These are phyloP conservation scores for Sternarchorhynchus goeldii DNA, from an alignment of 2,797 vertebrate species.

Conservation along the genomic window DNA sequence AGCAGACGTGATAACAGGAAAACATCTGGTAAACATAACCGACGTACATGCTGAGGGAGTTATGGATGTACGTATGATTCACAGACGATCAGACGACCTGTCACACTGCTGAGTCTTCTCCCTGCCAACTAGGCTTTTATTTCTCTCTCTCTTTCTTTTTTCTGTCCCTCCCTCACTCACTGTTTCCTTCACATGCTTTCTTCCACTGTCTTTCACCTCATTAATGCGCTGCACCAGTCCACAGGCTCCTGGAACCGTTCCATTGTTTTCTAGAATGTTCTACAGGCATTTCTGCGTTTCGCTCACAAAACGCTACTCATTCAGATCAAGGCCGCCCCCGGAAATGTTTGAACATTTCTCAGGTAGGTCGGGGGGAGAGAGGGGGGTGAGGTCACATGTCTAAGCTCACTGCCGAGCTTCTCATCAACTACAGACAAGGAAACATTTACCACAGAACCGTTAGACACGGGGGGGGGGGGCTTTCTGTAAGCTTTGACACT, in stretches of 20 bases:
- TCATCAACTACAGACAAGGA: slow-evolving; percentile 33
- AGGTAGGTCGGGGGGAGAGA: no score
- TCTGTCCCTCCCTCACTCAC: no score
- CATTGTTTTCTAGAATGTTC: not conserved
- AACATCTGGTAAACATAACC: no score
- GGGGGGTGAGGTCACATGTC: not conserved
- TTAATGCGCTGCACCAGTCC: not conserved
- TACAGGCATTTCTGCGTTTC: not conserved
- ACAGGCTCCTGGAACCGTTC: not conserved
- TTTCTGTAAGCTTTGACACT: not conserved
- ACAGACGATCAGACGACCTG: no score
- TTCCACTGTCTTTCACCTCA: not conserved
- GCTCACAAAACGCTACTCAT: not conserved
- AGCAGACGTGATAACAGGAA: no score
- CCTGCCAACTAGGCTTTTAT: no score
- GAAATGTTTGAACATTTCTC: not conserved
- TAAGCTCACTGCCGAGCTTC: slow-evolving; percentile 10
- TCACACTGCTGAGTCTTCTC: no score
- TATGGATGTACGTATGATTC: no score
- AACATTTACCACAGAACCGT: slow-evolving; percentile 23
- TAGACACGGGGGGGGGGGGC: not conserved
- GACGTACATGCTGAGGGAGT: no score
- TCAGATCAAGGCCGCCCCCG: not conserved
- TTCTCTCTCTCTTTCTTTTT: no score
- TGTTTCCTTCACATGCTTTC: not conserved